phyloP scores from a whole-genome alignment of 2,888 invertebrate genomes.

The Megamerina dolium region DNA sequence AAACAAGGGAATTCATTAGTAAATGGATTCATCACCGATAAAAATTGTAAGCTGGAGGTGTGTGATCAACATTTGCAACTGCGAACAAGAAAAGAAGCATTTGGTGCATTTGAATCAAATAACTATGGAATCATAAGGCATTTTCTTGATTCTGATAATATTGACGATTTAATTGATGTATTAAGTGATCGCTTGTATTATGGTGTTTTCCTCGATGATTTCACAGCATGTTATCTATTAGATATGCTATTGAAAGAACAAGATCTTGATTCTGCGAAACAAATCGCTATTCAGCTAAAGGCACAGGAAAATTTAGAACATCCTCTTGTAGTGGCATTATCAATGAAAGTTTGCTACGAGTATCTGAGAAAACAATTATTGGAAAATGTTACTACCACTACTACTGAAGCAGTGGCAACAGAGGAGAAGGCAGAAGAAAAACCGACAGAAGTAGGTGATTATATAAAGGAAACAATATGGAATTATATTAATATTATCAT shows the following conservation, averaged over 20 bases:
- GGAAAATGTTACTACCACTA: constrained; percentile 36
- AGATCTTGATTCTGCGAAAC: background rate
- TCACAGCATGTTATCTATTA: constrained; percentile 53
- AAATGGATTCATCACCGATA: background rate
- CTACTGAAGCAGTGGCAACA: constrained; percentile 28
- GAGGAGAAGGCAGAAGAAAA: constrained; percentile 49
- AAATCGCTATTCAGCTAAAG: constrained; percentile 5
- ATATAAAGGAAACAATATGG: constrained; percentile 24
- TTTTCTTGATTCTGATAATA: constrained; percentile 26
- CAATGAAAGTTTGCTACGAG: constrained; percentile 6
- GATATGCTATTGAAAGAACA: constrained; percentile 1
- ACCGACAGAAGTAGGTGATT: constrained; percentile 21
- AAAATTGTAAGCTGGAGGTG: background rate
- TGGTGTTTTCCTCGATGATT: constrained; percentile 85
- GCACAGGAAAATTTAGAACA: constrained; percentile 6
- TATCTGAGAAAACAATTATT: background rate
- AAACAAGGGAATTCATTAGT: background rate
- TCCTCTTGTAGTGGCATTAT: constrained; percentile 1
- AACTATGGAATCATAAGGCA: constrained; percentile 24
- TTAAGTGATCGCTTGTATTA: constrained; percentile 77
- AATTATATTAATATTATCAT: no score
- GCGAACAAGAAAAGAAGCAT: constrained; percentile 11
- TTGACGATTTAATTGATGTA: constrained; percentile 61
- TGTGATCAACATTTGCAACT: constrained; percentile 7
- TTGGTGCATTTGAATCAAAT: constrained; percentile 16